These are phyloP conservation scores for Aramus guarauna DNA, from an alignment of 2,113 vertebrate genomes.

Conservation along the genomic window DNA sequence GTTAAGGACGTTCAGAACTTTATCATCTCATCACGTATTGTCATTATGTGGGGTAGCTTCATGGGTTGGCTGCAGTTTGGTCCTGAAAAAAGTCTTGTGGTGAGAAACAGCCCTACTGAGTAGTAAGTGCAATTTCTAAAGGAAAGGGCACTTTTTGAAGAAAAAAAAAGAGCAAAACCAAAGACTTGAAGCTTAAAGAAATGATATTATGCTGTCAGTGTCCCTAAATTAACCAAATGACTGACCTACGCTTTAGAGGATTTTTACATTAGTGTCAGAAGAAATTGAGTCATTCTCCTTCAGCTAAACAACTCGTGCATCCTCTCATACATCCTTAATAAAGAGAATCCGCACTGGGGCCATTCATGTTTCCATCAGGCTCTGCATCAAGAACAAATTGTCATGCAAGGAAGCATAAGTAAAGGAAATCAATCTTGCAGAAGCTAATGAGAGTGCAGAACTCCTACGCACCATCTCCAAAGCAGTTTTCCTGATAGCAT, in stretches of 20 bases:
- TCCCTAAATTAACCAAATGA: background rate
- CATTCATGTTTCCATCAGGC: slow-evolving; percentile 60
- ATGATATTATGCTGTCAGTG: background rate
- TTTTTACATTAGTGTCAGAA: background rate
- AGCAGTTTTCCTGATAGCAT: background rate
- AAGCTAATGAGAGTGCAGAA: slow-evolving; percentile 1
- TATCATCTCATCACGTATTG: background rate
- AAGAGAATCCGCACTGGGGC: slow-evolving; percentile 30
- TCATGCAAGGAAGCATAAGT: slow-evolving; percentile 57
- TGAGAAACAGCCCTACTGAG: background rate
- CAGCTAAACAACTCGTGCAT: background rate
- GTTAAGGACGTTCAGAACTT: background rate
- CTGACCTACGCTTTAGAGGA: background rate
- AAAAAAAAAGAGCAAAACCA: background rate
- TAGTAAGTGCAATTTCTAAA: background rate
- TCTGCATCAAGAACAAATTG: slow-evolving; percentile 39
- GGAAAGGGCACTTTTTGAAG: background rate
- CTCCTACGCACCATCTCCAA: background rate
- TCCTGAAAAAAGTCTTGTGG: background rate
- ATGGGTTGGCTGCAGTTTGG: background rate
- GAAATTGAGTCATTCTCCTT: background rate
- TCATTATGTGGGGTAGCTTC: background rate
- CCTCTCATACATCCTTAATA: slow-evolving; percentile 42
- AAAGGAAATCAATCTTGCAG: slow-evolving; percentile 60
- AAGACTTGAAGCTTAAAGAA: background rate